These are phyloP conservation scores for Callorhinus ursinus DNA, from an alignment of 2,113 vertebrate species.

Conservation along the genomic window DNA sequence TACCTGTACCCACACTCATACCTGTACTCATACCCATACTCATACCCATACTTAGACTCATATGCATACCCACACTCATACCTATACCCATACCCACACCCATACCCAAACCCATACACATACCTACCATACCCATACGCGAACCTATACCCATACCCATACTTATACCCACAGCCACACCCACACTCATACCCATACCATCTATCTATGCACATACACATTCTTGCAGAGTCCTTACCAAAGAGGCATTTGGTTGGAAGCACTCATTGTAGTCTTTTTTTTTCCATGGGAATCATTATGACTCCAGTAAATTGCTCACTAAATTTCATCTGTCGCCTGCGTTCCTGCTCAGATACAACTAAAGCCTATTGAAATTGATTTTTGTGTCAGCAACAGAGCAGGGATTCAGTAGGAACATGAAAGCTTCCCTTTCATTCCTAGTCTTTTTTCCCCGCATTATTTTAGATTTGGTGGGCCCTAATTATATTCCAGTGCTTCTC, in stretches of 20 bases:
- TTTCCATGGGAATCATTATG: slow-evolving; percentile 33
- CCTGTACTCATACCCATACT: too few species aligned
- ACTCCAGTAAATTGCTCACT: slow-evolving; percentile 59
- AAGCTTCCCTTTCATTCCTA: slow-evolving; percentile 53
- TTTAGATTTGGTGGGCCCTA: not conserved
- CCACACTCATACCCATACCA: not conserved
- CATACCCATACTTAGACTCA: too few species aligned
- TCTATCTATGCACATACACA: not conserved
- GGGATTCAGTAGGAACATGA: not conserved
- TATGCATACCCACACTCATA: too few species aligned
- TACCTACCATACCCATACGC: too few species aligned
- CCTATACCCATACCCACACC: too few species aligned
- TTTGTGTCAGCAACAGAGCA: slow-evolving; percentile 49
- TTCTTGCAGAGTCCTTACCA: not conserved
- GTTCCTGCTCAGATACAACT: slow-evolving; percentile 67
- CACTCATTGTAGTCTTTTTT: not conserved
- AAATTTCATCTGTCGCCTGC: slow-evolving; percentile 62
- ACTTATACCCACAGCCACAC: not conserved
- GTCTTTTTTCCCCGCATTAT: not conserved
- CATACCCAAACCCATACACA: too few species aligned
- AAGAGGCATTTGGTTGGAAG: not conserved
- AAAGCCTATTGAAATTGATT: slow-evolving; percentile 77
- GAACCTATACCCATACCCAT: too few species aligned
- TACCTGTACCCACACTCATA: too few species aligned
- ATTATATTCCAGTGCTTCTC: slow-evolving; percentile 35